Conservation (phyloP, 1,140 invertebrate species). For the Helicorthomorpha holstii region DNA sequence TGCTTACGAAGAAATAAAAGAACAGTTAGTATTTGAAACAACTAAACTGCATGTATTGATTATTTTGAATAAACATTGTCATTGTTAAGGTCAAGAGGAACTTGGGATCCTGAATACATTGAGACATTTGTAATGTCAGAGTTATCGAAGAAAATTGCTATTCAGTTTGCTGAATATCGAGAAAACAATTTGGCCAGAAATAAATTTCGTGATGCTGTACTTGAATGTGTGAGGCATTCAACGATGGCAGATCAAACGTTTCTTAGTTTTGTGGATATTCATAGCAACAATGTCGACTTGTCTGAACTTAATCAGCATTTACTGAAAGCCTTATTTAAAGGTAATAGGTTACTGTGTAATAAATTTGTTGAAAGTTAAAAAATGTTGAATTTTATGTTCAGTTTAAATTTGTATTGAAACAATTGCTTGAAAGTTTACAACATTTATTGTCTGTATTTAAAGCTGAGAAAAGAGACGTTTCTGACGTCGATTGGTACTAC, state of each 20-base stretch:
- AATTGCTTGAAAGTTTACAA: too few species aligned
- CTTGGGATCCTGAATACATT: slow-evolving; percentile 21
- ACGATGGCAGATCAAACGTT: slow-evolving; percentile 20
- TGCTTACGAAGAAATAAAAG: slow-evolving; percentile 24
- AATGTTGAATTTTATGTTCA: slow-evolving; percentile 6
- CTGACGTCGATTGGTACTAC: slow-evolving; percentile 11
- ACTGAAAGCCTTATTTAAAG: slow-evolving; percentile 26
- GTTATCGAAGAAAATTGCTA: slow-evolving; percentile 22
- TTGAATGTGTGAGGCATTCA: slow-evolving; percentile 22
- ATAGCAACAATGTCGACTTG: slow-evolving; percentile 21
- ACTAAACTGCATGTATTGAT: not conserved
- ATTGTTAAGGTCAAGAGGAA: slow-evolving; percentile 11
- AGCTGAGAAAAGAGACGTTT: slow-evolving; percentile 10
- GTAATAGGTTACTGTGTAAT: slow-evolving; percentile 16
- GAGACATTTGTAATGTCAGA: slow-evolving; percentile 27
- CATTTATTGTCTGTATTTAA: not conserved
- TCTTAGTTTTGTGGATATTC: slow-evolving; percentile 25
- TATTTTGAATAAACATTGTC: not conserved
- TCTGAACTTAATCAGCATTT: slow-evolving; percentile 27
- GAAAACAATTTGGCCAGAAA: slow-evolving; percentile 17
- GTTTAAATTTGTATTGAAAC: not conserved
- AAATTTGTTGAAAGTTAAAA: too few species aligned
- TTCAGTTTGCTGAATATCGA: slow-evolving; percentile 20
- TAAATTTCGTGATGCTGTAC: slow-evolving; percentile 23
- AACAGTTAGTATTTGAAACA: slow-evolving; percentile 18